These are phyloP conservation scores for Antidorcas marsupialis DNA, from an alignment of 2,113 vertebrate genomes.

Conservation along the genomic window DNA sequence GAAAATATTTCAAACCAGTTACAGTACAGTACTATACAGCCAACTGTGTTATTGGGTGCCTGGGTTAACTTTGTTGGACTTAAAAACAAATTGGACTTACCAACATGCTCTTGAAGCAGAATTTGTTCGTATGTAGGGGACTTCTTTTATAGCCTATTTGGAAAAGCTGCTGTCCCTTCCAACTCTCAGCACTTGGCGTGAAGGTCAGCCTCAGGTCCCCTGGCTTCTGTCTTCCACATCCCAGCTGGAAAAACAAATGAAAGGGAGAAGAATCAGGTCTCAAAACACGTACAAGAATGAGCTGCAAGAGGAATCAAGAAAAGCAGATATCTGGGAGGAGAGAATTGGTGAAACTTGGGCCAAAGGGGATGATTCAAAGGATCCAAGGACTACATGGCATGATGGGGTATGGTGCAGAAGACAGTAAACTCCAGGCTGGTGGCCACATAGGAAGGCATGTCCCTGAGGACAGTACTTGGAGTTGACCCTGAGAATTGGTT, in stretches of 20 bases:
- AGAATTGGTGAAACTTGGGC: background rate
- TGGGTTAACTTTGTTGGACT: background rate
- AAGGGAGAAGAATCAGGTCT: background rate
- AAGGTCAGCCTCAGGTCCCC: background rate
- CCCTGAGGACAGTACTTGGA: background rate
- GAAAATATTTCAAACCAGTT: background rate
- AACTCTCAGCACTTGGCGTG: background rate
- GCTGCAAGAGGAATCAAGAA: background rate
- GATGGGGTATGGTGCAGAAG: background rate
- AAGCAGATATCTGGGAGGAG: background rate
- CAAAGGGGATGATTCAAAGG: background rate
- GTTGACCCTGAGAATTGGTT: background rate
- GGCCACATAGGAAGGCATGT: background rate
- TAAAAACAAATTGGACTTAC: background rate
- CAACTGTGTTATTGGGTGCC: background rate
- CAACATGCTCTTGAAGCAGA: background rate
- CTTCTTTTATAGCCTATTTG: background rate
- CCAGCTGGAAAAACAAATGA: background rate
- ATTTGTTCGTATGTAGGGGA: background rate
- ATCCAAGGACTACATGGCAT: accelerated
- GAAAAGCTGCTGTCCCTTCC: background rate
- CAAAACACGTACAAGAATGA: background rate
- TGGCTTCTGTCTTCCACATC: background rate
- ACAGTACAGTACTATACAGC: background rate
- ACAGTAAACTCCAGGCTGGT: background rate